A percentile compares a stretch with the other conserved stretches of the same genome.
phyloP scores from a whole-genome alignment of 2,797 vertebrate genomes.

The Loriculus beryllinus region DNA sequence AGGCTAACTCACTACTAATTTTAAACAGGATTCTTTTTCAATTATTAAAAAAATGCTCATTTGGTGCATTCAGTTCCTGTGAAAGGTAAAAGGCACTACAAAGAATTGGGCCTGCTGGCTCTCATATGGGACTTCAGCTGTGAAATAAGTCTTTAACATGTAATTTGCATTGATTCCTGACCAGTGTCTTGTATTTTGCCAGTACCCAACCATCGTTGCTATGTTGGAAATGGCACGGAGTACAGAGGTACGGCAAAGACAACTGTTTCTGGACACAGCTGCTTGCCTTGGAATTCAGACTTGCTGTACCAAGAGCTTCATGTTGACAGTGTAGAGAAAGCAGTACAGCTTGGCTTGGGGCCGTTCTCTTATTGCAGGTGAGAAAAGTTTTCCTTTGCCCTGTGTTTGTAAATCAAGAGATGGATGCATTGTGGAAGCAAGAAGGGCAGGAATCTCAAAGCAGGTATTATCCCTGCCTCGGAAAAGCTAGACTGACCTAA shows the following conservation, averaged over 20 bases:
- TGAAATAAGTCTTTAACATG: background rate
- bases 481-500: background rate
- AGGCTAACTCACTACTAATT: background rate
- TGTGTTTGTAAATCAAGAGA: background rate
- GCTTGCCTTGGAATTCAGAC: conserved; percentile 89
- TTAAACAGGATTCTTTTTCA: background rate
- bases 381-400: background rate
- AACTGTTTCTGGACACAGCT: conserved; percentile 79
- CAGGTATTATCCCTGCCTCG: background rate
- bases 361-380: conserved; percentile 91
- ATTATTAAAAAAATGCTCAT: background rate
- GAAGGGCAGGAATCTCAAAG: background rate
- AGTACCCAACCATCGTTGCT: conserved; percentile 81
- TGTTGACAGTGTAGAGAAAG: conserved; percentile 68
- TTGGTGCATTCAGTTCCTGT: background rate
- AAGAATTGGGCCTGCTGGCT: background rate
- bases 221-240: conserved; percentile 71
- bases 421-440: background rate
- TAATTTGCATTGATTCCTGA: background rate
- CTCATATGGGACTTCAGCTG: background rate
- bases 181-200: background rate
- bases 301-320: conserved; percentile 85
- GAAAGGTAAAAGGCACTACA: background rate
- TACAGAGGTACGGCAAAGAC: conserved; percentile 83
- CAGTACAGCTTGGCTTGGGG: conserved; percentile 82